Percentiles rank a stretch among this genome's conserved stretches.
These are phyloP conservation scores for Phataginus tetradactyla DNA, from an alignment of 2,797 vertebrate species.

Conservation along the genomic window DNA sequence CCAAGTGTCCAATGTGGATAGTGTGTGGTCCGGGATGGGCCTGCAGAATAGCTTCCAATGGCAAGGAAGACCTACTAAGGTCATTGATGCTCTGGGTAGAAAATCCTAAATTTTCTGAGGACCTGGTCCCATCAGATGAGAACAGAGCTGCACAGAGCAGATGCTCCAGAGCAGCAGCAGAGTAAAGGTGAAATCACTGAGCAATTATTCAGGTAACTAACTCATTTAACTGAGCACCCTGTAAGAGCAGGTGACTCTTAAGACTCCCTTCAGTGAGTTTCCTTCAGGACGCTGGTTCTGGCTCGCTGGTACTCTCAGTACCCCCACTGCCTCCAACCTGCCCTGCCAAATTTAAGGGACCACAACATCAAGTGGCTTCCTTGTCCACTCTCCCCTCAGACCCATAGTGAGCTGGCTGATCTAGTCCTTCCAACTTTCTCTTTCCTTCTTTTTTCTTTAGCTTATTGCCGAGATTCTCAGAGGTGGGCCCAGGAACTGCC, in stretches of 20 bases:
- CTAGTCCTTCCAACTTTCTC: not conserved
- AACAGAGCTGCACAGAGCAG: not conserved
- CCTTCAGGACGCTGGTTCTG: not conserved
- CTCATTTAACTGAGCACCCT: not conserved
- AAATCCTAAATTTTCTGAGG: not conserved
- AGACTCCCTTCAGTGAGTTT: not conserved
- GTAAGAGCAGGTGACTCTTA: not conserved
- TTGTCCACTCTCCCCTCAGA: not conserved
- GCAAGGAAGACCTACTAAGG: not conserved
- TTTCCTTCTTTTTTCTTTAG: not conserved
- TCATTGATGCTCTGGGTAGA: not conserved
- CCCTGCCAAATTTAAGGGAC: not conserved
- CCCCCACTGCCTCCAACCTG: not conserved
- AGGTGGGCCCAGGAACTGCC: not conserved
- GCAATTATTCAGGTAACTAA: not conserved
- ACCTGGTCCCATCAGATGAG: not conserved
- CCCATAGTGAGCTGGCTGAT: not conserved
- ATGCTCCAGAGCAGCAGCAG: not conserved
- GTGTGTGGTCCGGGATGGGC: not conserved
- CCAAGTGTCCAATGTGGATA: not conserved
- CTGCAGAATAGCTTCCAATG: not conserved
- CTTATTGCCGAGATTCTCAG: not conserved
- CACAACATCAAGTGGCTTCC: not conserved
- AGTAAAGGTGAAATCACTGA: not conserved
- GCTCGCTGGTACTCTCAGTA: not conserved